phyloP scores from a whole-genome alignment of 2,888 invertebrate species.

The Muschampia plurimacula region DNA sequence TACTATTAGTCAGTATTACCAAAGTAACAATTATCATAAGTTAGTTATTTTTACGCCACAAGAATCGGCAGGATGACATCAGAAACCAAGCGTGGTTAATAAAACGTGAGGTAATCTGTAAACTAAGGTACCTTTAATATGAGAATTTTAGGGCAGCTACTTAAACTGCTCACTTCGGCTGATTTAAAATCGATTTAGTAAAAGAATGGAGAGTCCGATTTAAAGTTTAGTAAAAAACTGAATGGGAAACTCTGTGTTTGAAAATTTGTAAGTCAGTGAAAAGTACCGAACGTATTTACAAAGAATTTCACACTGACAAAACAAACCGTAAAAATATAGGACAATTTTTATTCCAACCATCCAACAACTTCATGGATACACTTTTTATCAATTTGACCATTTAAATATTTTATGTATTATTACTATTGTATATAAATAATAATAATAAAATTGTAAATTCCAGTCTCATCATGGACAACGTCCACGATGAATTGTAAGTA shows the following conservation, averaged over 20 bases:
- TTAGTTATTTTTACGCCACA: constrained; percentile 7
- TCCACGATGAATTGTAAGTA: too few species aligned
- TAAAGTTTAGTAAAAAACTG: background rate
- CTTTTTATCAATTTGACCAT: too few species aligned
- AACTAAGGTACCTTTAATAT: constrained; percentile 22
- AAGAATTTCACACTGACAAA: too few species aligned
- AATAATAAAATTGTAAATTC: too few species aligned
- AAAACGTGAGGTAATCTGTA: constrained; percentile 44
- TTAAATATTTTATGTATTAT: too few species aligned
- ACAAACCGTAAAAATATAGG: too few species aligned
- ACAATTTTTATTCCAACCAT: too few species aligned
- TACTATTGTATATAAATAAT: too few species aligned
- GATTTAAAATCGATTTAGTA: background rate
- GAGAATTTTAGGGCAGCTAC: constrained; percentile 4
- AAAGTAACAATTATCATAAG: constrained; percentile 12
- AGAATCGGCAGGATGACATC: constrained; percentile 33
- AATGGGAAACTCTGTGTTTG: background rate
- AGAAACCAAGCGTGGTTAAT: constrained; percentile 19
- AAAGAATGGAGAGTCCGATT: background rate
- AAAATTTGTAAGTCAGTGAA: too few species aligned
- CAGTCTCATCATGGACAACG: too few species aligned
- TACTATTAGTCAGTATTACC: background rate
- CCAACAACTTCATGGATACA: too few species aligned
- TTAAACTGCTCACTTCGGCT: background rate
- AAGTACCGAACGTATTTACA: too few species aligned